phyloP scores from a whole-genome alignment of 37 sponge, comb jelly and placozoan species.

The Diacarnus erythraeanus region DNA sequence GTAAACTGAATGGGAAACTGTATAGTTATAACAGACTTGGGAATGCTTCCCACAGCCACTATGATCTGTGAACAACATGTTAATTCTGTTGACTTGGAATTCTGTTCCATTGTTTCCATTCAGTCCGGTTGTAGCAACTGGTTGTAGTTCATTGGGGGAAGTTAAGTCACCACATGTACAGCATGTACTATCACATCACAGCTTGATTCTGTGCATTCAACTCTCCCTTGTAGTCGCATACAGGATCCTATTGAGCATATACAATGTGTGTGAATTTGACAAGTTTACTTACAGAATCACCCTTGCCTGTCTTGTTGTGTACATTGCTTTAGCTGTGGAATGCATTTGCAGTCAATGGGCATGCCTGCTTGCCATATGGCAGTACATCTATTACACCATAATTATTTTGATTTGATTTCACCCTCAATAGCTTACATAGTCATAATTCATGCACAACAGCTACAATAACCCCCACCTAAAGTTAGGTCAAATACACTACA shows the following conservation, averaged over 20 bases:
- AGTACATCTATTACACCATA: too few relatives aligned
- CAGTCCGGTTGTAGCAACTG: slow-evolving; percentile 1
- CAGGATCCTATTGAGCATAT: background rate
- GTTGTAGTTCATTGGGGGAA: too few relatives aligned
- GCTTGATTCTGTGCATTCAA: background rate
- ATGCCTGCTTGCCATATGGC: too few relatives aligned
- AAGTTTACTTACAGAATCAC: slow-evolving; percentile 1
- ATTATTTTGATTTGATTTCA: too few relatives aligned
- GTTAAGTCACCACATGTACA: background rate
- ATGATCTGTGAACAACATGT: slow-evolving; percentile 15
- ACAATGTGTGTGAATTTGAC: background rate
- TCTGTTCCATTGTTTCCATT: slow-evolving; percentile 14
- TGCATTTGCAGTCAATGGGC: too few relatives aligned
- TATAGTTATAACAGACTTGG: background rate
- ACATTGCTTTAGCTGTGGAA: too few relatives aligned
- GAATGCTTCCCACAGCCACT: background rate
- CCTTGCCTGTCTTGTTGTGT: too few relatives aligned
- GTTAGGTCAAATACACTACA: too few relatives aligned
- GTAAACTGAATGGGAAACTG: background rate
- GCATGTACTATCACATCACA: background rate
- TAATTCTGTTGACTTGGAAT: slow-evolving; percentile 4
- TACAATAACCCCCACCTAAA: too few relatives aligned
- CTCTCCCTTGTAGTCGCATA: background rate
- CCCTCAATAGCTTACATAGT: too few relatives aligned
- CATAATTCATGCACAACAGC: too few relatives aligned